Base-by-base conservation (phyloP, 92 coral and sea anemone genomes). In the Epizoanthus ramosus region DNA sequence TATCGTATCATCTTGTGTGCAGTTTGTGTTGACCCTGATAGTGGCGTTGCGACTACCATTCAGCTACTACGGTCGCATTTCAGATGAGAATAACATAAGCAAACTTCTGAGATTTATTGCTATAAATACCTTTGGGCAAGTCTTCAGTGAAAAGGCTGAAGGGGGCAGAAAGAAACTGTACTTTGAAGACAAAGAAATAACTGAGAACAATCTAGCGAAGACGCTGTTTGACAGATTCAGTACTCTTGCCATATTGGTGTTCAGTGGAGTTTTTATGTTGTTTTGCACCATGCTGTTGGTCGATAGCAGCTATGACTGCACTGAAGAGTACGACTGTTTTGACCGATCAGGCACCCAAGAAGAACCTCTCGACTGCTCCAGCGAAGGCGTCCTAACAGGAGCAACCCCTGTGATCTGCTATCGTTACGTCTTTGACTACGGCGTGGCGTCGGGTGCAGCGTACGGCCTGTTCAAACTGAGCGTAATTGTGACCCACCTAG, bases 101-200 rank as follows among this genome's bases (percentile, higher is more conserved):
- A 43, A 43, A 43, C 8, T 63, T 15, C 22, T 63, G 10, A 63
- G 68, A 31, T 63, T 63, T 35, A 63, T 63, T 63, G 24, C 68
- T 3, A 15, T 63, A 5, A 63, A 23, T 31, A 63, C 37, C 35
- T 63, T 63, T 16, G 37, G 35, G 4, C 10, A 63, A 8, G 68
- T 63, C 15, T 31, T 63, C 8, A 21, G 22, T 31, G 16, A 63
- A 2, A 22, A 24, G 16, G 3, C 22, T 63, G 68, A 63, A 63
- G 12, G 68, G 21, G 68, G 68, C 33, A 63, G 37, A 63, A 22
- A 3, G 68, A 63, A 22, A 31, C 18, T 63, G 68, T 22, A 63
- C 68, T 63, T 63, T 63, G 23, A 21, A 31, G 68, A 31, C 68
- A 28, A 31, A 63, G 68, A 63, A 63, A 31, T 63, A 24, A 63